Evolutionary conservation across 2,888 invertebrate species (phyloP).

Genomic region (Mesopsocus fuscifrons): DNA sequence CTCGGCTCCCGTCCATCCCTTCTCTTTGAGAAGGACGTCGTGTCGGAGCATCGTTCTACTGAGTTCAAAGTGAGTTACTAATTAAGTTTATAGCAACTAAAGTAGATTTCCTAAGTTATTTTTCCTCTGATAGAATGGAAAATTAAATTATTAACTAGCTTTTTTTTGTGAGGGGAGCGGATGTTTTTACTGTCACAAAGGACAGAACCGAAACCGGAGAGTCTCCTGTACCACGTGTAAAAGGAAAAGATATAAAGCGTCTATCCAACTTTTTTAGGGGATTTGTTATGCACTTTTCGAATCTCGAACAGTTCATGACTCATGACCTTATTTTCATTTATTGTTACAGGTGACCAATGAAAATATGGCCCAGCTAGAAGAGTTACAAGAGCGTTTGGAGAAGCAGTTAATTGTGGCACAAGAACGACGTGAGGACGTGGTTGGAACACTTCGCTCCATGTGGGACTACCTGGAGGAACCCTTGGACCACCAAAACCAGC

Average conservation of each 20-base stretch:
- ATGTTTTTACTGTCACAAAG: too few relatives aligned
- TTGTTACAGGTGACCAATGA: not conserved
- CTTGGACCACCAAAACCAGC: not conserved
- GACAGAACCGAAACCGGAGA: too few relatives aligned
- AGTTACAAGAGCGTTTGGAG: not conserved
- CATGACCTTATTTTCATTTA: not conserved
- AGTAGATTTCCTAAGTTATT: too few relatives aligned
- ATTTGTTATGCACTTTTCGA: too few relatives aligned
- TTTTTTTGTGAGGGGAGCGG: too few relatives aligned
- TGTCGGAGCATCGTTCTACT: not conserved
- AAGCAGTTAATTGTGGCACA: not conserved
- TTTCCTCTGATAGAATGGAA: too few relatives aligned
- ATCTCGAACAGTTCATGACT: not conserved
- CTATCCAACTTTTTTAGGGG: too few relatives aligned
- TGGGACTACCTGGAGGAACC: constrained; percentile 7
- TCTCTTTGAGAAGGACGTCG: constrained; percentile 1
- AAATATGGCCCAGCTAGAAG: not conserved
- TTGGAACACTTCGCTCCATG: not conserved
- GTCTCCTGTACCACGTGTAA: too few relatives aligned
- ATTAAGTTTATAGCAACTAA: too few relatives aligned
- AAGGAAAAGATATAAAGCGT: too few relatives aligned
- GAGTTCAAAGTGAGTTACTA: not conserved
- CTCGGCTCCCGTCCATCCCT: not conserved
- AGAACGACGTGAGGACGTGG: not conserved
- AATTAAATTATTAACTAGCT: too few relatives aligned